Conservation (phyloP, 2,888 invertebrate genomes). For the Phlogophora meticulosa region DNA sequence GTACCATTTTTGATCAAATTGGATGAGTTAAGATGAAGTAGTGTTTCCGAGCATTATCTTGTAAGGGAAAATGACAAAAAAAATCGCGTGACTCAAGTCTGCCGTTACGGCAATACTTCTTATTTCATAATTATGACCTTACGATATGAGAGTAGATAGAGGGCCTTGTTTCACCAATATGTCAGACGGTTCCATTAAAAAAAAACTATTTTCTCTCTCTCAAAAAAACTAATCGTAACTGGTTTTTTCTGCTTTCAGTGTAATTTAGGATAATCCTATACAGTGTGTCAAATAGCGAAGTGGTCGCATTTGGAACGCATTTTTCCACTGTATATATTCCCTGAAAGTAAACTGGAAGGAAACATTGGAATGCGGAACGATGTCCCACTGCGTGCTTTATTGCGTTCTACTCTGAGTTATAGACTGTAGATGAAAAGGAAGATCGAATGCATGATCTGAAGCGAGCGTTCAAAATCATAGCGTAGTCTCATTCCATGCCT, state of each 20-base stretch:
- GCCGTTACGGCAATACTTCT: no score
- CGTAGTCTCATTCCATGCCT: background rate
- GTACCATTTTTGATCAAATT: no score
- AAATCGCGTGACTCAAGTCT: no score
- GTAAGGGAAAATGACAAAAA: no score
- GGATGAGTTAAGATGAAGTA: no score
- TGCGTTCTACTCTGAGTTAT: constrained; percentile 65
- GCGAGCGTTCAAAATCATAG: background rate
- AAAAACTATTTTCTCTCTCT: background rate
- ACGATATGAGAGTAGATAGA: no score
- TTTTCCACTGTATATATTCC: constrained; percentile 69
- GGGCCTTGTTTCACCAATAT: no score
- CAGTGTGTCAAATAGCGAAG: constrained; percentile 52
- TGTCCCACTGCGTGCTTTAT: constrained; percentile 77
- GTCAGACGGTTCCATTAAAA: background rate
- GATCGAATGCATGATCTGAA: constrained; percentile 1
- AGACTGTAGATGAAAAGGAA: constrained; percentile 19
- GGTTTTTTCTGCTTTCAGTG: background rate
- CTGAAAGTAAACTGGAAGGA: constrained; percentile 67
- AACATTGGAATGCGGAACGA: constrained; percentile 77
- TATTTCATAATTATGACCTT: no score
- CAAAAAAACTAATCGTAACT: constrained; percentile 11
- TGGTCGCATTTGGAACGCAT: constrained; percentile 58
- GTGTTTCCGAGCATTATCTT: no score
- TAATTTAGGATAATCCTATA: constrained; percentile 50